Conservation (phyloP, 2,113 vertebrate species). For the Procavia capensis region DNA sequence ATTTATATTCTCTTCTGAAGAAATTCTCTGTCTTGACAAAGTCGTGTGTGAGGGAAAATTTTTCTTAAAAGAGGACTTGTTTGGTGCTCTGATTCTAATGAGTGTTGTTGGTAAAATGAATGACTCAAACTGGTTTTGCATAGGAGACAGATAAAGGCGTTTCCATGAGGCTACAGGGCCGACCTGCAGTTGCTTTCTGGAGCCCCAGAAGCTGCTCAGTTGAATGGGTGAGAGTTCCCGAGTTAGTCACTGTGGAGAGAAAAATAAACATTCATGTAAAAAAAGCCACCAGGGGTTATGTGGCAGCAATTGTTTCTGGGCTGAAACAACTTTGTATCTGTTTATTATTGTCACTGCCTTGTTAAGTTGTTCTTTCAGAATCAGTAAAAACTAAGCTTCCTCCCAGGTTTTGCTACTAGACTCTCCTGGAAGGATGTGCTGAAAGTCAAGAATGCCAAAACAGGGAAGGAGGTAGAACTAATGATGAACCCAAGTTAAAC, state of each 20-base stretch:
- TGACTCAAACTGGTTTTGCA: constrained; percentile 82
- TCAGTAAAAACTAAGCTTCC: constrained; percentile 85
- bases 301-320: constrained; percentile 85
- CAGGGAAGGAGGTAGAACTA: constrained; percentile 44
- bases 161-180: constrained; percentile 79
- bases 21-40: constrained; percentile 80
- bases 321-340: constrained; percentile 85
- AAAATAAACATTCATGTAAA: constrained; percentile 87
- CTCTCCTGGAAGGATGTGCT: constrained; percentile 51
- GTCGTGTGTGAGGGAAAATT: constrained; percentile 84
- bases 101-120: constrained; percentile 85
- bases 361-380: constrained; percentile 87
- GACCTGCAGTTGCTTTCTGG: constrained; percentile 83
- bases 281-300: constrained; percentile 87
- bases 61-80: constrained; percentile 70
- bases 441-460: constrained; percentile 41
- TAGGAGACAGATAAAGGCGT: constrained; percentile 85
- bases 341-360: constrained; percentile 87
- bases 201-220: constrained; percentile 80
- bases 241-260: constrained; percentile 82
- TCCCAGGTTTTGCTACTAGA: constrained; percentile 78
- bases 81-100: constrained; percentile 78
- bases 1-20: constrained; percentile 54
- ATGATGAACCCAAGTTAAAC: constrained; percentile 72
- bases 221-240: constrained; percentile 77